Evolutionary conservation across 2,113 vertebrate genomes (phyloP), one percentile per base, ranked within the genome.

Genomic region (Sciurus niger): DNA sequence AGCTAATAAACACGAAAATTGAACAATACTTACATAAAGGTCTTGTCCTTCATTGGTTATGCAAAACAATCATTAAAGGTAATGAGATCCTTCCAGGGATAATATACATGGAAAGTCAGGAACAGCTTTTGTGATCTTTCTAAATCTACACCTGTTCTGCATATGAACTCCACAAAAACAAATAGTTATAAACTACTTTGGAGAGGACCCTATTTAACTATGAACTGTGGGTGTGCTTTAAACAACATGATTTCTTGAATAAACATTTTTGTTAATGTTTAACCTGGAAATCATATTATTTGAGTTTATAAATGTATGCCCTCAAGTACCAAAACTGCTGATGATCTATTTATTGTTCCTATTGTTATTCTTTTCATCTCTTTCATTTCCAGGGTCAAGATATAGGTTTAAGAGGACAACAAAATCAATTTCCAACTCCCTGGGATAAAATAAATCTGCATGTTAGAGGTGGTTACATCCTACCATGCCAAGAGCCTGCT

Each of bases 401-500:
- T 48, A 89, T 98, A 53, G 89, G 28, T 34, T 1, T 85, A 17
- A 97, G 97, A 93, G 82, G 79, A 30, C 11, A 9, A 20, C 46
- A 37, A 67, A 4, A 98, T 2, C 2, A 0, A 0, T 98, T 99
- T 95, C 0, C 24, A 1, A 84, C 99, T 80, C 95, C 98, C 25
- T 95, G 96, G 32, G 17, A 98, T 40, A 96, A 94, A 91, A 99
- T 99, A 89, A 99, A 99, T 92, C 97, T 99, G 34, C 99, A 99
- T 73, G 90, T 99, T 11, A 98, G 98, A 74, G 98, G 98, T 32
- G 99, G 99, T 28, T 92, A 98, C 78, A 98, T 99, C 60, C 95
- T 99, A n/a, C 99, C 99, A 13, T 99, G 98, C 95, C 98, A 99
- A 95, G 96, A 98, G 25, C 98, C 98, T 30, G 98, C 51, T 60